phyloP scores from a whole-genome alignment of 1,140 invertebrate genomes.

The Drosophila pallidifrons region DNA sequence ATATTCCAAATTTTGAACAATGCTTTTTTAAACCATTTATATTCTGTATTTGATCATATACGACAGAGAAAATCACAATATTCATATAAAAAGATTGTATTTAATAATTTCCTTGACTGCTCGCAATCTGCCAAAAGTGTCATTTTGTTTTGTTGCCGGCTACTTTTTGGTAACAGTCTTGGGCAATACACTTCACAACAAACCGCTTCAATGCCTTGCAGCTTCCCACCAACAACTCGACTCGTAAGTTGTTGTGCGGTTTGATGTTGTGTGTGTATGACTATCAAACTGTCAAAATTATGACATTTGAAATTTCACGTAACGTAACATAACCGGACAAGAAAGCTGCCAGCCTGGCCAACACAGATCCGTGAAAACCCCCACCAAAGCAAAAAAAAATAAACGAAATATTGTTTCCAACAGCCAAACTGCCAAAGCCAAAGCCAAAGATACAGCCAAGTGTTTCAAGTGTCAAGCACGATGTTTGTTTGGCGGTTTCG shows the following conservation, averaged over 20 bases:
- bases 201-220: constrained; percentile 33
- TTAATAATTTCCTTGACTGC: background rate
- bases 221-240: constrained; percentile 32
- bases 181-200: constrained; percentile 55
- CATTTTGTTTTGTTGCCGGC: constrained; percentile 51
- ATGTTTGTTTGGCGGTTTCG: constrained; percentile 54
- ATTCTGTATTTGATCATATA: no score
- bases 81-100: background rate
- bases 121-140: constrained; percentile 56
- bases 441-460: constrained; percentile 51
- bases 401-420: constrained; percentile 5
- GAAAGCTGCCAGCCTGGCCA: constrained; percentile 61
- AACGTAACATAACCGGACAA: constrained; percentile 69
- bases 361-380: constrained; percentile 64
- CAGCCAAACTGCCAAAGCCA: constrained; percentile 37
- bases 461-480: constrained; percentile 75
- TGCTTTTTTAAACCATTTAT: no score
- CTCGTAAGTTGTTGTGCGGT: constrained; percentile 17
- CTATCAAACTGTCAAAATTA: constrained; percentile 84
- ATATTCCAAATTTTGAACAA: no score
- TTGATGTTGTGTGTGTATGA: constrained; percentile 46
- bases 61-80: no score
- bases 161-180: constrained; percentile 68
- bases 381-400: background rate
- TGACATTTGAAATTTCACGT: constrained; percentile 84